Evolutionary conservation across 2,888 invertebrate genomes (phyloP), one percentile per base, ranked within the genome.

Genomic region (Yponomeuta plumbellus): DNA sequence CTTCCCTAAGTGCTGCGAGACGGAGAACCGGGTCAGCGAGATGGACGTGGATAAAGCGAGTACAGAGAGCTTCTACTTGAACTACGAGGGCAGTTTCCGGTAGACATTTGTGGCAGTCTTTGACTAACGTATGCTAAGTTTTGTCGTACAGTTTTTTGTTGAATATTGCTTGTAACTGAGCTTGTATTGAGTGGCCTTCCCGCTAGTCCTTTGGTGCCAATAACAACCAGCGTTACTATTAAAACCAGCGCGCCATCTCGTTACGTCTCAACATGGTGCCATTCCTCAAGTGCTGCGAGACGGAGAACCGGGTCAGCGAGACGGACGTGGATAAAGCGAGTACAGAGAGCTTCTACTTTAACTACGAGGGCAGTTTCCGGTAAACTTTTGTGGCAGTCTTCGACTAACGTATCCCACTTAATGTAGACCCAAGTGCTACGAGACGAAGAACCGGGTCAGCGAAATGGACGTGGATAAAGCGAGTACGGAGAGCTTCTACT

Each of bases 361-460:
- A 34, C 34, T 34, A 34, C 34, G 34, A 34, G 6, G 34, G 8
- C 34, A 8, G 34, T 3, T 8, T 34, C 34, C 34, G 34, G 26
- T 26, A 26, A 5, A 26, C 26, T 4, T 26, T 34, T 34, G 34
- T 34, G 34, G n/a, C n/a, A n/a, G n/a, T n/a, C n/a, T n/a, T n/a
- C n/a, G n/a, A n/a, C n/a, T n/a, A n/a, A n/a, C n/a, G n/a, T n/a
- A n/a, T n/a, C n/a, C n/a, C n/a, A n/a, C n/a, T n/a, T n/a, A n/a
- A n/a, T n/a, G n/a, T n/a, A n/a, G n/a, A n/a, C 88, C 88, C 0
- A 87, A 84, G 72, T 89, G 89, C 73, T 89, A 89, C 69, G 89
- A 89, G 65, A 78, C 75, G 56, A 87, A 85, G 59, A 85, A 82
- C 65, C 82, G 82, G 0, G 73, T 77, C 3, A 79, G 77, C 0